Evolutionary conservation across 2,888 invertebrate species (phyloP).

Genomic region (Drosophila demipolita): DNA sequence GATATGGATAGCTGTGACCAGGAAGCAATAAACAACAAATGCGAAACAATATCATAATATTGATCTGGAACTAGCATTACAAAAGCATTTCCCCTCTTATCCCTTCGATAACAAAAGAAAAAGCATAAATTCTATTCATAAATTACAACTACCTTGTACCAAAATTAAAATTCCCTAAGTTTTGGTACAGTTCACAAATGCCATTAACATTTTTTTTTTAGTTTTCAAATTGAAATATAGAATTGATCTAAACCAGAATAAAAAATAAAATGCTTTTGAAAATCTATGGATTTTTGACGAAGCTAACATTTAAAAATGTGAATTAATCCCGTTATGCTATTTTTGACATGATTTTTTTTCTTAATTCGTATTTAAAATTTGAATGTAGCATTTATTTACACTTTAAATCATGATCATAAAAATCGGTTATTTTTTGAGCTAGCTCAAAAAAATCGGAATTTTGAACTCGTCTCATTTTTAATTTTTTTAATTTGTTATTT

Average conservation of each 20-base stretch:
- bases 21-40: constrained; percentile 75
- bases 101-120: not conserved
- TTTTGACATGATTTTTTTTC: no score
- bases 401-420: not conserved
- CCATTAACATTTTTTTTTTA: no score
- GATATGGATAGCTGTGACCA: constrained; percentile 56
- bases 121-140: not conserved
- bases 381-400: not conserved
- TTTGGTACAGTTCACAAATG: not conserved
- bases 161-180: not conserved
- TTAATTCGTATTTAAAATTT: not conserved
- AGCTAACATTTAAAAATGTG: not conserved
- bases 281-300: not conserved
- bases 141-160: not conserved
- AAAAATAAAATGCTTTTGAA: not conserved
- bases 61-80: constrained; percentile 38
- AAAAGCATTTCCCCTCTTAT: constrained; percentile 13
- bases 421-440: not conserved
- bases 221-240: not conserved
- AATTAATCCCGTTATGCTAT: no score
- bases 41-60: constrained; percentile 58
- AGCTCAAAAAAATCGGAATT: no score
- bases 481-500: no score
- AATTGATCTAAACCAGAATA: not conserved
- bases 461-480: no score